Conservation (phyloP, 2,113 vertebrate species). For the Baryphthengus martii region DNA sequence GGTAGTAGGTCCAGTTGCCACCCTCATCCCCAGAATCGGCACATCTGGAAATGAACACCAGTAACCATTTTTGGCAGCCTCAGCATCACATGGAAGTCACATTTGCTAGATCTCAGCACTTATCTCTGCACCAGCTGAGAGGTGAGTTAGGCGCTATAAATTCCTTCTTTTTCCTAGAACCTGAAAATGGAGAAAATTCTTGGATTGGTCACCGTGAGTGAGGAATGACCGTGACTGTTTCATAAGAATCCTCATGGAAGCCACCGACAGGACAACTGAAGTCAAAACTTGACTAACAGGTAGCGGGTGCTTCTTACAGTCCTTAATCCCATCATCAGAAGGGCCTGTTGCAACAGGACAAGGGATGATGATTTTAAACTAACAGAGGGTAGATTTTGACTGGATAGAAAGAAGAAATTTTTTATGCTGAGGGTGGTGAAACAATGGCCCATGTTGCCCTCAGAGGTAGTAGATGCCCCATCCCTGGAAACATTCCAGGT, state of each 20-base stretch:
- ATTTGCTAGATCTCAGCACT: not conserved
- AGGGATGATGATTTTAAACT: not conserved
- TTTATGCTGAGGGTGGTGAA: not conserved
- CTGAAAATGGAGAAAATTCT: not conserved
- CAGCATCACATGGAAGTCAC: rapidly evolving
- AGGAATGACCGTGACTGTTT: not conserved
- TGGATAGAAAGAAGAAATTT: not conserved
- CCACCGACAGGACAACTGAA: not conserved
- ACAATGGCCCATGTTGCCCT: not conserved
- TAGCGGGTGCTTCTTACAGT: rapidly evolving
- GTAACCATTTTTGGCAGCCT: not conserved
- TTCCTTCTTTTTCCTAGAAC: not conserved
- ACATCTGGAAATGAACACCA: not conserved
- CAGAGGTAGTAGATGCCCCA: not conserved
- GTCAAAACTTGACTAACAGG: not conserved
- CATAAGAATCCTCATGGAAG: not conserved
- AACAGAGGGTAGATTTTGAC: not conserved
- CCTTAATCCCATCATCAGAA: not conserved
- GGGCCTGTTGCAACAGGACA: not conserved
- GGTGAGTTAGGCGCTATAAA: not conserved
- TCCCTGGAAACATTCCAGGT: not conserved
- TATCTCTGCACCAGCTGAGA: not conserved
- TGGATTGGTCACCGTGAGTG: not conserved
- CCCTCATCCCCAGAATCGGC: not conserved
- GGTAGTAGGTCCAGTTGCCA: not conserved